Conservation (phyloP, 2,888 invertebrate genomes). For the Drosophila melanosoma region DNA sequence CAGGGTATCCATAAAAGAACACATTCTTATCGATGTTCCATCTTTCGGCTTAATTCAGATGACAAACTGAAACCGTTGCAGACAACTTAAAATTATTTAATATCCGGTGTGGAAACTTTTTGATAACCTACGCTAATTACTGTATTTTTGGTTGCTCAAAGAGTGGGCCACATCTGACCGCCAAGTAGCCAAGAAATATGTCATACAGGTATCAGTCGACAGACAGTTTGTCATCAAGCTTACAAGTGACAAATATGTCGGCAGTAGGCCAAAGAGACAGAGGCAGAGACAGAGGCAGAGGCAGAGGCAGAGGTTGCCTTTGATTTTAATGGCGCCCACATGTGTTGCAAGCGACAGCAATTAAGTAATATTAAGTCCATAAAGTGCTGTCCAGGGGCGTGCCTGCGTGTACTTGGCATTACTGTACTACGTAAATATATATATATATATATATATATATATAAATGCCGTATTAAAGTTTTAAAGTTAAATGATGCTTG, state of each 20-base stretch:
- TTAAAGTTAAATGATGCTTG: constrained; percentile 24
- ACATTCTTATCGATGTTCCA: not conserved
- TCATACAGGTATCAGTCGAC: constrained; percentile 14
- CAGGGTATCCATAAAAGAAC: not conserved
- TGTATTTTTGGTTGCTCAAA: constrained; percentile 8
- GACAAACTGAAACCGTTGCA: not conserved
- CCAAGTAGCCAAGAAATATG: constrained; percentile 36
- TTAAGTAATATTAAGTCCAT: constrained; percentile 62
- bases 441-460: not conserved
- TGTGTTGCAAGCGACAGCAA: constrained; percentile 59
- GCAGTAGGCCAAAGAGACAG: constrained; percentile 1
- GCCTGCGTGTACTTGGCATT: constrained; percentile 16
- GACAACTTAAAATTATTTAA: not conserved
- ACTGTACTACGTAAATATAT: not conserved
- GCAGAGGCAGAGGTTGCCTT: constrained; percentile 28
- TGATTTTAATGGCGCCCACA: constrained; percentile 67
- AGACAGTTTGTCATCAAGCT: constrained; percentile 43
- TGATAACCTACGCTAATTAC: constrained; percentile 7
- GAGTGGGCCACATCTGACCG: constrained; percentile 29
- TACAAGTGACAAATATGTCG: constrained; percentile 42
- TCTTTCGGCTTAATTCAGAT: not conserved
- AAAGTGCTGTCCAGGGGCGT: constrained; percentile 31
- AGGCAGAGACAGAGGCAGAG: not conserved
- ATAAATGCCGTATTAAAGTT: constrained; percentile 15
- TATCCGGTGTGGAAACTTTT: not conserved